These are phyloP conservation scores for Anguilla obscura DNA, from an alignment of 2,797 vertebrate species.

Conservation along the genomic window DNA sequence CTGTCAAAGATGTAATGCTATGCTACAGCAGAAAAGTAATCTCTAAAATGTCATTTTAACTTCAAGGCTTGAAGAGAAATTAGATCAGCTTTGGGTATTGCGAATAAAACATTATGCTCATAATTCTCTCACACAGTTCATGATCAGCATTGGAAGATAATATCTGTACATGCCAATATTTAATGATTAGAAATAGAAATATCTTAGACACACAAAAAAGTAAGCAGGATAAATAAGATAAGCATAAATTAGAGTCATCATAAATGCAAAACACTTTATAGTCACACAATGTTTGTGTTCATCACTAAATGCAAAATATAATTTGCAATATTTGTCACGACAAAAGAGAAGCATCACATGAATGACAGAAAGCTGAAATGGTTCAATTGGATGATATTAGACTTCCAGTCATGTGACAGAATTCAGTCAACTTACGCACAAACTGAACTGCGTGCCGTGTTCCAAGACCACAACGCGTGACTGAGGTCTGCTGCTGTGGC, in stretches of 20 bases:
- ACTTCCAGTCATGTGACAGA: slow-evolving; percentile 27
- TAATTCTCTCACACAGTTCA: not conserved
- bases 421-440: not conserved
- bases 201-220: not conserved
- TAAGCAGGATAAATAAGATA: not conserved
- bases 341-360: not conserved
- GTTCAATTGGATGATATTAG: slow-evolving; percentile 14
- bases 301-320: not conserved
- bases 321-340: not conserved
- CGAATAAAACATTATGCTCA: not conserved
- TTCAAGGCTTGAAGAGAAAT: not conserved
- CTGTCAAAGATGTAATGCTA: not conserved
- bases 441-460: not conserved
- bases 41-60: not conserved
- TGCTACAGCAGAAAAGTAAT: not conserved
- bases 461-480: not conserved
- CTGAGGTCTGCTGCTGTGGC: not conserved
- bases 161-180: not conserved
- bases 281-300: not conserved
- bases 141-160: not conserved
- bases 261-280: not conserved
- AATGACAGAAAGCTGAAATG: not conserved
- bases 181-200: not conserved
- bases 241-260: not conserved
- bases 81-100: not conserved